A percentile compares a stretch with the other conserved stretches of the same genome.
Evolutionary conservation across 2,113 vertebrate species (phyloP).

Genomic region (Clarias magur): DNA sequence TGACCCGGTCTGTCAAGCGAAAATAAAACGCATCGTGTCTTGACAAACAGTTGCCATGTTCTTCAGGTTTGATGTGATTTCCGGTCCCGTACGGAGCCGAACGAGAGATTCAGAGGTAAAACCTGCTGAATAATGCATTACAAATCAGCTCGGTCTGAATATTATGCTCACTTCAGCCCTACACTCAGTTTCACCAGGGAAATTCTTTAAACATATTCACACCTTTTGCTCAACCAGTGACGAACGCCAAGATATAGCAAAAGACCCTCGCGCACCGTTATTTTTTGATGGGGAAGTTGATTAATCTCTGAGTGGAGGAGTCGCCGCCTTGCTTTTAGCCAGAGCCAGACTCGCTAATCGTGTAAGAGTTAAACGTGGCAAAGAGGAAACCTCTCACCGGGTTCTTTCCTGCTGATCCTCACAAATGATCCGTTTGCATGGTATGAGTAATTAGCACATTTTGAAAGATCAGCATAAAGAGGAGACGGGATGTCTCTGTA

Average conservation of each 20-base stretch:
- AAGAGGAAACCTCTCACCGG: slow-evolving; percentile 4
- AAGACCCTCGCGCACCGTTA: background rate
- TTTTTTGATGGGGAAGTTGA: background rate
- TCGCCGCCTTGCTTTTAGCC: background rate
- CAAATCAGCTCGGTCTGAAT: background rate
- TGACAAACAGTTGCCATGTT: background rate
- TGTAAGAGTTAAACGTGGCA: slow-evolving; percentile 4
- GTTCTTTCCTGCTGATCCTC: slow-evolving; percentile 44
- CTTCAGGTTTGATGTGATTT: background rate
- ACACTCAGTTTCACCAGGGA: background rate
- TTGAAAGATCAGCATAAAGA: slow-evolving; percentile 36
- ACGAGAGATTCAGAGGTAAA: slow-evolving; percentile 11
- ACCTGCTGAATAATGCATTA: slow-evolving; percentile 31
- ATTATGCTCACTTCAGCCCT: background rate
- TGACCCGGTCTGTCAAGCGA: background rate
- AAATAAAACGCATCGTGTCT: background rate
- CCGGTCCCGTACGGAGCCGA: background rate
- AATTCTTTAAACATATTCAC: background rate
- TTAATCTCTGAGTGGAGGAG: background rate
- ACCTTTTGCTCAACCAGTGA: background rate
- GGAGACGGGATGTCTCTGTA: background rate
- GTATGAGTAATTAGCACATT: slow-evolving; percentile 38
- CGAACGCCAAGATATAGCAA: background rate
- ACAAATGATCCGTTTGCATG: slow-evolving; percentile 1
- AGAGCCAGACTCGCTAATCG: slow-evolving; percentile 26